Conservation (phyloP, 2,797 vertebrate genomes). For the Channallabes apus region DNA sequence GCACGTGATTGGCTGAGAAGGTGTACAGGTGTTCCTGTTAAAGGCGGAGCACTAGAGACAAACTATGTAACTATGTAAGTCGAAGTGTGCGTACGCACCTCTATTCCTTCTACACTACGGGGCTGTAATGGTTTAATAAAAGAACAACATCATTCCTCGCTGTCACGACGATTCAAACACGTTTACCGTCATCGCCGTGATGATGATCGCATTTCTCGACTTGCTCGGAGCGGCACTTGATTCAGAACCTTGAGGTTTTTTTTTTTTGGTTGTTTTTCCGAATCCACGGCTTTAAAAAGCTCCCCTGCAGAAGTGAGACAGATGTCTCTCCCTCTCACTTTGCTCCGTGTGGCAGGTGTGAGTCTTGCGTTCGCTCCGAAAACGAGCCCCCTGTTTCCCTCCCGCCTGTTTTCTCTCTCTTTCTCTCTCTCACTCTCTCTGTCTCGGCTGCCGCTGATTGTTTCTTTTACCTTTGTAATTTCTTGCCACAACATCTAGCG, state of each 20-base stretch:
- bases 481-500: conserved; percentile 64
- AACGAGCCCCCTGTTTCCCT: conserved; percentile 57
- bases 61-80: neutral
- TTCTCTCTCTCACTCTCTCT: neutral
- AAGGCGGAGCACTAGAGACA: neutral
- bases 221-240: neutral
- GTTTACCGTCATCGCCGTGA: neutral
- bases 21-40: neutral
- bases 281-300: conserved; percentile 23
- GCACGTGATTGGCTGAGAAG: neutral
- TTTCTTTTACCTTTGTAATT: conserved; percentile 44
- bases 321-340: conserved; percentile 37
- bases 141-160: neutral
- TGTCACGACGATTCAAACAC: conserved; percentile 6
- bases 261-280: neutral
- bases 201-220: neutral
- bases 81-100: neutral
- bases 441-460: conserved; percentile 14
- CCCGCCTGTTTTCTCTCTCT: neutral
- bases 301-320: conserved; percentile 18
- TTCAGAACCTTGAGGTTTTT: neutral
- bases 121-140: neutral
- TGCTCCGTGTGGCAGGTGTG: conserved; percentile 36
- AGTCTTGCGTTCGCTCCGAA: conserved; percentile 32
- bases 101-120: neutral